These are phyloP conservation scores for Petroica traversi DNA, from an alignment of 2,113 vertebrate species.

Conservation along the genomic window DNA sequence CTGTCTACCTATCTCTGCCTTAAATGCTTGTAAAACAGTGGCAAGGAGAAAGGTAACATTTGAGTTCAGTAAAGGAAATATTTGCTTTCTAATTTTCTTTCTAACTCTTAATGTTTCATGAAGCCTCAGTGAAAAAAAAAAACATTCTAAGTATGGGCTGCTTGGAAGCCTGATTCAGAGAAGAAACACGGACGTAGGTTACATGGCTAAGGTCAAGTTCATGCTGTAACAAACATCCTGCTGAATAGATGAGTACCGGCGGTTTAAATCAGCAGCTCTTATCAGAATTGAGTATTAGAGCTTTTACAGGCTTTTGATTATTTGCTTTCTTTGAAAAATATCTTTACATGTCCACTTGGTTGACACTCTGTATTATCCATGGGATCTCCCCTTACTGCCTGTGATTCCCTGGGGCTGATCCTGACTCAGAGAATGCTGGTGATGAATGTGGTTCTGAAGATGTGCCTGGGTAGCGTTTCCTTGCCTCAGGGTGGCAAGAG, in stretches of 20 bases:
- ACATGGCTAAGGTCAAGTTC: background rate
- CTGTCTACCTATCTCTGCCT: background rate
- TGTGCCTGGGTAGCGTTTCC: background rate
- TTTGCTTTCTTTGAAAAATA: background rate
- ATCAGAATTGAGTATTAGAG: background rate
- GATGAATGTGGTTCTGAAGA: background rate
- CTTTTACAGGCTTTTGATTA: background rate
- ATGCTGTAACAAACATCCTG: background rate
- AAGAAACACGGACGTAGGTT: fast-evolving
- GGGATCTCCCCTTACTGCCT: background rate
- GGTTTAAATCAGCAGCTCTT: background rate
- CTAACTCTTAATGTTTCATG: background rate
- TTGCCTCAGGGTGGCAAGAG: background rate
- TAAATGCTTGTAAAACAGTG: background rate
- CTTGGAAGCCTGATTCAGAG: background rate
- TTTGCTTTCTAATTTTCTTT: background rate
- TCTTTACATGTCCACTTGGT: fast-evolving
- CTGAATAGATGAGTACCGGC: background rate
- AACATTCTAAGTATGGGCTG: background rate
- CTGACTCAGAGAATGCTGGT: background rate
- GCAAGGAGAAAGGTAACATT: background rate
- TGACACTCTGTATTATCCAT: fast-evolving
- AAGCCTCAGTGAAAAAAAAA: background rate
- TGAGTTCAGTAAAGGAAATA: background rate
- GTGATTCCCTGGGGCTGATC: fast-evolving